Evolutionary conservation across 2,888 invertebrate genomes (phyloP).

Genomic region (Macrostomum cliftonense): DNA sequence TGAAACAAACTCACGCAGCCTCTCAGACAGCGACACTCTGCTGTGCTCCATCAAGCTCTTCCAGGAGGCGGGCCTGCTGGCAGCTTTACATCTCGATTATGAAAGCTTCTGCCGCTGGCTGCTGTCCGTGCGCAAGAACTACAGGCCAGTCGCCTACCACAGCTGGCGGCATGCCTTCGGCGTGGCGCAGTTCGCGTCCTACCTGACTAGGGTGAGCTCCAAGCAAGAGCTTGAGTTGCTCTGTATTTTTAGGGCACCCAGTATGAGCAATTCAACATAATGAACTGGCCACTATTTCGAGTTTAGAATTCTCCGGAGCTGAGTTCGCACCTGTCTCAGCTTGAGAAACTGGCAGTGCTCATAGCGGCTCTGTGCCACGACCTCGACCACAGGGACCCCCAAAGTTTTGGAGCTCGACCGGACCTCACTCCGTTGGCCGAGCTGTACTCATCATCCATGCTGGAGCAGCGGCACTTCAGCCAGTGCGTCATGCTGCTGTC

Average conservation of each 20-base stretch:
- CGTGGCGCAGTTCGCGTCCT: slow-evolving; percentile 44
- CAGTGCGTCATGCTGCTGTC: slow-evolving; percentile 40
- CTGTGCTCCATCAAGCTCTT: slow-evolving; percentile 32
- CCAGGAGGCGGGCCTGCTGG: slow-evolving; percentile 26
- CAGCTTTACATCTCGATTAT: slow-evolving; percentile 27
- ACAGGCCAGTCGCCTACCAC: slow-evolving; percentile 79
- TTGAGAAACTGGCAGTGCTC: slow-evolving; percentile 67
- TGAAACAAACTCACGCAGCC: not conserved
- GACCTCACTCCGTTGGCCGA: slow-evolving; percentile 45
- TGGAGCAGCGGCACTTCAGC: slow-evolving; percentile 37
- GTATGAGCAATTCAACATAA: too few relatives aligned
- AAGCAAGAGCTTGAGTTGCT: too few relatives aligned
- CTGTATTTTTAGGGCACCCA: too few relatives aligned
- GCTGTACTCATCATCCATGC: slow-evolving; percentile 32
- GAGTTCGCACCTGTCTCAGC: slow-evolving; percentile 39
- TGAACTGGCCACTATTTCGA: too few relatives aligned
- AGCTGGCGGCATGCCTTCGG: slow-evolving; percentile 61
- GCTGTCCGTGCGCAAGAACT: slow-evolving; percentile 80
- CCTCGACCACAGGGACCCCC: slow-evolving; percentile 55
- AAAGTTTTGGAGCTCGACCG: too few relatives aligned
- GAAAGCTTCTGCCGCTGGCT: slow-evolving; percentile 46
- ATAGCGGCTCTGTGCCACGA: slow-evolving; percentile 91
- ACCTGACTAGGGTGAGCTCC: slow-evolving; percentile 39
- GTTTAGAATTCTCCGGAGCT: too few relatives aligned
- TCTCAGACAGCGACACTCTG: slow-evolving; percentile 32